These are phyloP conservation scores for Rhea pennata DNA, from an alignment of 2,113 vertebrate genomes.

Conservation along the genomic window DNA sequence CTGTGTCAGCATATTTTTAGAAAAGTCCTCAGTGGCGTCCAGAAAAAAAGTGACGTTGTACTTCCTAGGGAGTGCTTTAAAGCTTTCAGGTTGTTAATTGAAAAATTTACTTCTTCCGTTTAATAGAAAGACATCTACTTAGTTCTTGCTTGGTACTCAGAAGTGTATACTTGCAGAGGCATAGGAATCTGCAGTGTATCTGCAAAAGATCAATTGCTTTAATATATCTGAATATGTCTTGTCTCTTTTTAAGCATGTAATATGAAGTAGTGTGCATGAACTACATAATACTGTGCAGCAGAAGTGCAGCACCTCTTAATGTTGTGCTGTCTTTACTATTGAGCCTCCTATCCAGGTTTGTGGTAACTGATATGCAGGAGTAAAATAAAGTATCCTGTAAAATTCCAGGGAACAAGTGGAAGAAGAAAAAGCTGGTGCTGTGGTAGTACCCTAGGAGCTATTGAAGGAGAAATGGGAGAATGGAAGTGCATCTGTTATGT, in stretches of 20 bases:
- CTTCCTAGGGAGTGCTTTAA: not conserved
- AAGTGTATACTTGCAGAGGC: not conserved
- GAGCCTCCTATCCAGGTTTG: not conserved
- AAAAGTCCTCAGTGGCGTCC: not conserved
- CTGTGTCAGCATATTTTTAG: not conserved
- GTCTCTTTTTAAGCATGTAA: not conserved
- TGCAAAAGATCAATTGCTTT: not conserved
- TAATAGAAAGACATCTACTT: not conserved
- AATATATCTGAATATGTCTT: not conserved
- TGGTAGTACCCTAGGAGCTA: fast-evolving
- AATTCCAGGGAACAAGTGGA: not conserved
- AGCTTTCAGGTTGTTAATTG: not conserved
- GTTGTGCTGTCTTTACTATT: not conserved
- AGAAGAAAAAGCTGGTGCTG: not conserved
- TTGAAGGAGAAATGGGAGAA: not conserved
- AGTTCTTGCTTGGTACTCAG: not conserved
- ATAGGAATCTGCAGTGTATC: not conserved
- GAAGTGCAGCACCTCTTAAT: not conserved
- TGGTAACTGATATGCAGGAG: not conserved
- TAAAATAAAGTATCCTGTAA: not conserved
- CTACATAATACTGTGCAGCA: not conserved
- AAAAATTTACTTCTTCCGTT: not conserved
- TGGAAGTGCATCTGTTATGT: not conserved
- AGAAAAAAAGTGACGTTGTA: not conserved
- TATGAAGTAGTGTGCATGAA: not conserved